These are phyloP conservation scores for Liodrosophila aerea DNA, from an alignment of 2,888 invertebrate species.

Conservation along the genomic window DNA sequence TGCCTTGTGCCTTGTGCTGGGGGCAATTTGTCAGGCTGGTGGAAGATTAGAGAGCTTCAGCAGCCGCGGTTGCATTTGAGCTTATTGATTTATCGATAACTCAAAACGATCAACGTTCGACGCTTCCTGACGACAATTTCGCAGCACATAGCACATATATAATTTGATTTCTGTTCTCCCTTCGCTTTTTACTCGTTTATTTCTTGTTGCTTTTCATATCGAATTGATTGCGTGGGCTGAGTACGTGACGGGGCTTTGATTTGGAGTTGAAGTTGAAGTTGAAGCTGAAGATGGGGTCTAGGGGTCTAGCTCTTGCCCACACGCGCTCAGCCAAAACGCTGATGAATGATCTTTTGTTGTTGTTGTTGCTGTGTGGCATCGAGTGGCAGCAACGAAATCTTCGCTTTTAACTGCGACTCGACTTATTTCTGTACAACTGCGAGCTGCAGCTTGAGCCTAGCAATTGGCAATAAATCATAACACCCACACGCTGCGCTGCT, in stretches of 20 bases:
- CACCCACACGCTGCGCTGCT: slow-evolving; percentile 57
- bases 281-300: slow-evolving; percentile 1
- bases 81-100: slow-evolving; percentile 62
- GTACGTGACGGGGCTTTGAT: slow-evolving; percentile 45
- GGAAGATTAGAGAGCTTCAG: slow-evolving; percentile 53
- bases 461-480: slow-evolving; percentile 77
- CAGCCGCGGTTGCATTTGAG: slow-evolving; percentile 59
- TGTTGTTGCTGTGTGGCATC: slow-evolving; percentile 33
- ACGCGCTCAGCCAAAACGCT: slow-evolving; percentile 48
- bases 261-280: slow-evolving; percentile 21
- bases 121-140: slow-evolving; percentile 52
- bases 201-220: slow-evolving; percentile 1
- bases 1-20: slow-evolving; percentile 35
- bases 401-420: slow-evolving; percentile 4
- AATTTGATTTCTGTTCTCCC: slow-evolving; percentile 5
- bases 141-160: slow-evolving; percentile 7
- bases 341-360: slow-evolving; percentile 47
- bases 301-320: slow-evolving; percentile 35
- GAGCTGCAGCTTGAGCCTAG: slow-evolving; percentile 23
- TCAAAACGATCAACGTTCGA: slow-evolving; percentile 13
- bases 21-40: slow-evolving; percentile 56
- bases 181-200: not conserved
- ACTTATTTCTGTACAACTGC: slow-evolving; percentile 8
- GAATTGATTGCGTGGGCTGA: slow-evolving; percentile 51
- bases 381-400: slow-evolving; percentile 14